Base-by-base conservation (phyloP, 1,140 invertebrate genomes). In the Druon quercuslanigerum region DNA sequence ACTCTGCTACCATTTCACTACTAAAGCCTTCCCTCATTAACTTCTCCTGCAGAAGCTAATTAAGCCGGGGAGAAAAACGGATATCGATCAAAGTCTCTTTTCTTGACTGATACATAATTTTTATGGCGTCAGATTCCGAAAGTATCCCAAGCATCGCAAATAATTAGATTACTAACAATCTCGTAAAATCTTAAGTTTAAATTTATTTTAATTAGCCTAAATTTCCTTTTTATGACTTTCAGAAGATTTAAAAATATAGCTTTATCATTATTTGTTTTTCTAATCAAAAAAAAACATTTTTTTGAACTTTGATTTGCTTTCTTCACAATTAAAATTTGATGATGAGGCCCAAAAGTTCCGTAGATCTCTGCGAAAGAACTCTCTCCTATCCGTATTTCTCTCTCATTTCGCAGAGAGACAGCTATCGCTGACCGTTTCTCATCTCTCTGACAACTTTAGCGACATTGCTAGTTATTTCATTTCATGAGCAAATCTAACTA, bases 301-400 rank as follows among this genome's bases (percentile, higher is more conserved):
- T 51, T 54, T 40, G 20, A 71, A 40, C 51, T 2, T 33, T 40
- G 2, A 50, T 82, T 71, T 50, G 77, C 77, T 76, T 72, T 79
- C 75, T 72, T 70, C 70, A 73, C 72, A 56, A 52, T 20, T 56
- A 82, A 81, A 82, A 80, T 77, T 72, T 75, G 79, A 84, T 84
- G n/a, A n/a, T n/a, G n/a, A 46, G 40, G 9, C 7, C 82, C 81
- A 84, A 81, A 84, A 84, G 79, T 79, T 81, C 80, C 78, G 81
- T 79, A 19, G 74, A 80, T 72, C 79, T 76, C 40, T 46, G 9
- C 40, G 2, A 11, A 46, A 46, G 7, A 11, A 9, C 1, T 46
- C 0, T 46, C 25, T 5, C 25, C 25, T 25, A 3, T 46, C 40
- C 40, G n/a, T n/a, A n/a, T n/a, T 46, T 46, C 40, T 46, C 40